Base-by-base conservation (phyloP, 2,888 invertebrate species). In the Cecidostiba fungosa region DNA sequence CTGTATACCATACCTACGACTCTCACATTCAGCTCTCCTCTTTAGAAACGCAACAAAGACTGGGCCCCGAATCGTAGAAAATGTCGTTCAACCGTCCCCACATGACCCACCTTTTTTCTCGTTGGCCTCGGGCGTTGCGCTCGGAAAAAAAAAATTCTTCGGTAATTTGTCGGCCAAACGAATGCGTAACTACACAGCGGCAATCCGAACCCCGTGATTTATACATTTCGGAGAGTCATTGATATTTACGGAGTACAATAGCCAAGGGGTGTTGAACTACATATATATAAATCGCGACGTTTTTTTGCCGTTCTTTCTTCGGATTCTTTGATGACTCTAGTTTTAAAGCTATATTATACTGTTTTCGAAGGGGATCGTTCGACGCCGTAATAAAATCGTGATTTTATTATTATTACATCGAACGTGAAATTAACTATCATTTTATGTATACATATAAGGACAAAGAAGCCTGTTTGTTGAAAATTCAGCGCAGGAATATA, bases 181-280 rank as follows among this genome's bases (percentile, higher is more conserved):
- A 43, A 82, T 43, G 32, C 50, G 47, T 26, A 47, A 39, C 4
- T 19, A 1, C 66, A 10, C 32, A 1, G n/a, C 29, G 1, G 80
- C 54, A 85, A 82, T 32, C 16, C 82, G 78, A 85, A 77, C 47
- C 82, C 70, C 26, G 19, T 86, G 85, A 86, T 86, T 86, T 86
- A 79, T 86, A 62, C 23, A 77, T 76, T 8, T 29, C 39, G 14
- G 36, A 39, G 39, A 80, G 81, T 77, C 77, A 72, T 79, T 83
- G 85, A 83, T 86, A 77, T 69, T 82, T 85, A 43, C 62, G 23
- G 29, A 47, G 36, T 26, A 79, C 54, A 47, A 69, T 79, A 26
- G 32, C 29, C 66, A 72, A 77, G 72, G 81, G 82, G 82, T 73
- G 82, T 78, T 62, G 82, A 66, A 26, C 70, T 32, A 43, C 78